Percentiles rank a stretch among this genome's conserved stretches.
Conservation (phyloP, 2,113 vertebrate species). For the Serilophus lunatus region DNA sequence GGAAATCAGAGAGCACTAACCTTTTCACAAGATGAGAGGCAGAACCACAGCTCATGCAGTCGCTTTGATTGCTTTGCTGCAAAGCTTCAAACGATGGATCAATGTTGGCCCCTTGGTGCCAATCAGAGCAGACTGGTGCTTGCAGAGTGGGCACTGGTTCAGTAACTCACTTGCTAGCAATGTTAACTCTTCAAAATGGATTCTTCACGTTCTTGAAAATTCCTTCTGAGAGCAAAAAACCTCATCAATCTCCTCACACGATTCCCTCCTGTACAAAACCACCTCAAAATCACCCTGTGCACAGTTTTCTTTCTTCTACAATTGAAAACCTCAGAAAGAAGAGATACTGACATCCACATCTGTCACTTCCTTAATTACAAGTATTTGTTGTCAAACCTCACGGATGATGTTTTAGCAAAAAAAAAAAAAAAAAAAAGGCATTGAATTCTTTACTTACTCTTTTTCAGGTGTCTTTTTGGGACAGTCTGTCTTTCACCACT, state of each 20-base stretch:
- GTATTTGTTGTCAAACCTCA: neutral
- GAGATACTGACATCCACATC: neutral
- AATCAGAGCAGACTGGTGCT: neutral
- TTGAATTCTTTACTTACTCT: neutral
- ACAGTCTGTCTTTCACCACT: neutral
- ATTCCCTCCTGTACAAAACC: neutral
- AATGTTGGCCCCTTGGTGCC: neutral
- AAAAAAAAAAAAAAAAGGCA: neutral
- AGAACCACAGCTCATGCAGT: neutral
- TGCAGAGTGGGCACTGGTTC: neutral
- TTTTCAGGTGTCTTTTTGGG: neutral
- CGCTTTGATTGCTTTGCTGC: neutral
- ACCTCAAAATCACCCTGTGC: neutral
- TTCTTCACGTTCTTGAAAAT: neutral
- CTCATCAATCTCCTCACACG: neutral
- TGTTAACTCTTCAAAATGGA: neutral
- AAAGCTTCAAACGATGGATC: neutral
- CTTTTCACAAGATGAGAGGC: neutral
- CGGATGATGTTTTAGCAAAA: neutral
- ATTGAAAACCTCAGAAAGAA: neutral
- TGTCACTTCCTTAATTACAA: constrained; percentile 11
- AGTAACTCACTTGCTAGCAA: neutral
- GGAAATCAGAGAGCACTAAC: constrained; percentile 7
- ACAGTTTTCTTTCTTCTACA: neutral
- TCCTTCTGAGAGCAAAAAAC: neutral